Evolutionary conservation across 2,797 vertebrate genomes (phyloP), one percentile per base, ranked within the genome.

Genomic region (Champsocephalus esox): DNA sequence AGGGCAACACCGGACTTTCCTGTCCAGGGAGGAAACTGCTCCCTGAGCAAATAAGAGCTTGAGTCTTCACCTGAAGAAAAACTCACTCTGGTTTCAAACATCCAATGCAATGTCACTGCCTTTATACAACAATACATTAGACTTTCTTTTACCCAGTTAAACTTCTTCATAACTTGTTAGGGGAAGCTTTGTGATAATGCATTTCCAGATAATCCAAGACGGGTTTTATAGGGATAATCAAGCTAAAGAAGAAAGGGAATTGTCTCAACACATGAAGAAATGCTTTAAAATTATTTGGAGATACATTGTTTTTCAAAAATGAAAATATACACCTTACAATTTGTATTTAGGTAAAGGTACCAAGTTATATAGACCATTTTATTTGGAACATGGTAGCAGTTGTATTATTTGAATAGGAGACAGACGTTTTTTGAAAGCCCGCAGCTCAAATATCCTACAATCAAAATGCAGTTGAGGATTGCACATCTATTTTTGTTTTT

Each of bases 41-140:
- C 67, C 62, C n/a, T 62, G 41, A 68, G 34, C 68, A 77, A 90
- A 90, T 66, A 80, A 50, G 21, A 63, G 12, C 14, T 38, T n/a
- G 73, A 16, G 28, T 64, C 51, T 46, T 60, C n/a, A 28, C 32
- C 19, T 32, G 51, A 73, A 64, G 76, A 59, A 51, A 57, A 46
- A 51, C 75, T 85, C 63, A 75, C 32, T 2, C 24, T 50, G 65
- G 50, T 46, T 64, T 5, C 32, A 66, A 1, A 51, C 0, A 12
- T 56, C n/a, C n/a, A 52, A 21, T 9, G 21, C 9, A 64, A 17
- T 38, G 24, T 19, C 34, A 50, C 32, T 4, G 19, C 19, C 3
- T 73, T 71, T 0, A 48, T 59, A 9, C 38, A 63, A 12, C 28
- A 57, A 41, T n/a, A 28, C 9, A 28, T 10, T 0, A 3, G 9